These are phyloP conservation scores for Tachysurus fulvidraco DNA, from an alignment of 2,113 vertebrate genomes.

Conservation along the genomic window DNA sequence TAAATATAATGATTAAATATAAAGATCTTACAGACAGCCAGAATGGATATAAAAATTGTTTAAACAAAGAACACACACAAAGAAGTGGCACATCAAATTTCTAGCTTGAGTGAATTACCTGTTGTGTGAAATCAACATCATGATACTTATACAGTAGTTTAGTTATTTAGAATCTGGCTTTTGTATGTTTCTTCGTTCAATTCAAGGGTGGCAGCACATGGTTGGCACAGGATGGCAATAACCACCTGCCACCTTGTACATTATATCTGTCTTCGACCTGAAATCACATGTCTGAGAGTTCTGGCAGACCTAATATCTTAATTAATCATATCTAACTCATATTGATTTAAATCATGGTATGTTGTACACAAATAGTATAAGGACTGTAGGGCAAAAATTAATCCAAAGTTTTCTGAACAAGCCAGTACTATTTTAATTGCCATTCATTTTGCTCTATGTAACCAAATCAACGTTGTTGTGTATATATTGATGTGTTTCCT, in stretches of 20 bases:
- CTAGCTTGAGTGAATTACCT: not conserved
- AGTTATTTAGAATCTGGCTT: not conserved
- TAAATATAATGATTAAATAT: constrained; percentile 34
- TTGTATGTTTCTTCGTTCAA: not conserved
- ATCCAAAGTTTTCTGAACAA: not conserved
- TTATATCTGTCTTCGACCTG: not conserved
- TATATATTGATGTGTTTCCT: not conserved
- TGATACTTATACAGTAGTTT: no score
- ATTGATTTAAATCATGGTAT: not conserved
- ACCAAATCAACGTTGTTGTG: not conserved
- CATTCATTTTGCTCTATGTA: not conserved
- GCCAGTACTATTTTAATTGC: not conserved
- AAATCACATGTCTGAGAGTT: not conserved
- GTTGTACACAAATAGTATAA: not conserved
- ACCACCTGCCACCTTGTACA: not conserved
- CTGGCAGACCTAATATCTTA: not conserved
- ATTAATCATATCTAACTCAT: not conserved
- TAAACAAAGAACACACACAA: not conserved
- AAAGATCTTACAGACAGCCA: not conserved
- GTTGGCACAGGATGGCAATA: not conserved
- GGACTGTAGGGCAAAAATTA: not conserved
- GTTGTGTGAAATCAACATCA: not conserved
- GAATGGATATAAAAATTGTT: not conserved
- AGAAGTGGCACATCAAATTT: not conserved
- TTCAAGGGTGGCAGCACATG: not conserved